These are phyloP conservation scores for Dendrolimus punctatus DNA, from an alignment of 1,140 invertebrate species.

Conservation along the genomic window DNA sequence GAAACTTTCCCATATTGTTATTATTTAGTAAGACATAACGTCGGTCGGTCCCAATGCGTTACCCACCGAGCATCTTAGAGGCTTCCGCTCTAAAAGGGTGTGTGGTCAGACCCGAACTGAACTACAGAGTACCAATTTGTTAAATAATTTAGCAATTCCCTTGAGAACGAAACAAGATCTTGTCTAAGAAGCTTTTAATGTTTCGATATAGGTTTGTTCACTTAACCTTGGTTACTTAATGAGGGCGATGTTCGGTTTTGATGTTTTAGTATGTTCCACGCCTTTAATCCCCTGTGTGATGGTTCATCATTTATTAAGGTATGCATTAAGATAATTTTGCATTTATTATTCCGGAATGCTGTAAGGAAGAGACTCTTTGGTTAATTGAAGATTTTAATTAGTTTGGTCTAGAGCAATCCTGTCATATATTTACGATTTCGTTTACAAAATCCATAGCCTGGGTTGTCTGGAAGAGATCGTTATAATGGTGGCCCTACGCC, in stretches of 20 bases:
- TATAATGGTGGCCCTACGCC: too few species aligned
- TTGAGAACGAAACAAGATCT: conserved; percentile 22
- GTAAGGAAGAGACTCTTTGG: too few species aligned
- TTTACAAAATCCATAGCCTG: too few species aligned
- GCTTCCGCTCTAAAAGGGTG: conserved; percentile 56
- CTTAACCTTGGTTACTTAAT: neutral
- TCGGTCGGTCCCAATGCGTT: conserved; percentile 25
- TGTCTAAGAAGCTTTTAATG: conserved; percentile 34
- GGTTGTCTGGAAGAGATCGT: too few species aligned
- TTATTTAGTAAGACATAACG: conserved; percentile 12
- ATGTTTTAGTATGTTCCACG: neutral
- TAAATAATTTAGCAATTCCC: conserved; percentile 54
- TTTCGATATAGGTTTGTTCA: conserved; percentile 6
- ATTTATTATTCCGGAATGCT: too few species aligned
- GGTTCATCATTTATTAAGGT: too few species aligned
- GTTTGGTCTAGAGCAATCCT: too few species aligned
- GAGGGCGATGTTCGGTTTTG: conserved; percentile 8
- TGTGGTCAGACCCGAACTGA: conserved; percentile 57
- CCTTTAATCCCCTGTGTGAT: too few species aligned
- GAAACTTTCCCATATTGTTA: conserved; percentile 7
- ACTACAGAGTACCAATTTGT: conserved; percentile 49
- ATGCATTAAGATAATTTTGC: too few species aligned
- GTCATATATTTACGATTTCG: too few species aligned
- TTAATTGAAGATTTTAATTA: too few species aligned
- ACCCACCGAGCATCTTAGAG: conserved; percentile 39